Percentiles rank a stretch among this genome's conserved stretches.
Conservation (phyloP, 2,113 vertebrate species). For the Gopherus evgoodei region DNA sequence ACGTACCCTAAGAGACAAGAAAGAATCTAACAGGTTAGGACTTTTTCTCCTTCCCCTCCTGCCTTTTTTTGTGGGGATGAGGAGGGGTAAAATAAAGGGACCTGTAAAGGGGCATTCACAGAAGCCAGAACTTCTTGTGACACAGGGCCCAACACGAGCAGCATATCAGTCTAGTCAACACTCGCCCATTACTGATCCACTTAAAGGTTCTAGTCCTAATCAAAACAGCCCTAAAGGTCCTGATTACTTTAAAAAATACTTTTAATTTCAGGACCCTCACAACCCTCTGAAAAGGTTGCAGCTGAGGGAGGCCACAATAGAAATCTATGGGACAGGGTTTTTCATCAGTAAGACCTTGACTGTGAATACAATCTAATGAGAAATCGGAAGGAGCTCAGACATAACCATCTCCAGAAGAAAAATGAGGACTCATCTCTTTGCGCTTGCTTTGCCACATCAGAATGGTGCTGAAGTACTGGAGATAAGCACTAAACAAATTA, state of each 20-base stretch:
- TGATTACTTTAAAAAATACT: neutral
- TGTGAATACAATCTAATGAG: neutral
- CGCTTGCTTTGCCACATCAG: neutral
- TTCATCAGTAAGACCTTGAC: neutral
- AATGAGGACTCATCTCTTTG: neutral
- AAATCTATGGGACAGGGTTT: neutral
- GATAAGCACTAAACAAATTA: too few relatives aligned
- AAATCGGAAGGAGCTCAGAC: neutral
- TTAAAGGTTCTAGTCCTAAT: neutral
- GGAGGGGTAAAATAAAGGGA: neutral
- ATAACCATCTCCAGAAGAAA: neutral
- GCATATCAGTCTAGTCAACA: too few relatives aligned
- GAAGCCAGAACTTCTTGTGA: neutral
- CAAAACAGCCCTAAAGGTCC: fast-evolving
- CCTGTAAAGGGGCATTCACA: neutral
- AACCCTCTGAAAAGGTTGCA: neutral
- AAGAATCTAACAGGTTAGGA: neutral
- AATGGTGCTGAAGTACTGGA: too few relatives aligned
- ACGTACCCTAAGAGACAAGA: neutral
- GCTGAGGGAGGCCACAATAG: neutral
- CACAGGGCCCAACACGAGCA: too few relatives aligned
- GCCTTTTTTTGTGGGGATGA: too few relatives aligned
- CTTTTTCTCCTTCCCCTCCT: neutral
- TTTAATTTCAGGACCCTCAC: neutral
- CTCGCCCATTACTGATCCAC: too few relatives aligned